Conservation (phyloP, 2,797 vertebrate species). For the Pampus argenteus region DNA sequence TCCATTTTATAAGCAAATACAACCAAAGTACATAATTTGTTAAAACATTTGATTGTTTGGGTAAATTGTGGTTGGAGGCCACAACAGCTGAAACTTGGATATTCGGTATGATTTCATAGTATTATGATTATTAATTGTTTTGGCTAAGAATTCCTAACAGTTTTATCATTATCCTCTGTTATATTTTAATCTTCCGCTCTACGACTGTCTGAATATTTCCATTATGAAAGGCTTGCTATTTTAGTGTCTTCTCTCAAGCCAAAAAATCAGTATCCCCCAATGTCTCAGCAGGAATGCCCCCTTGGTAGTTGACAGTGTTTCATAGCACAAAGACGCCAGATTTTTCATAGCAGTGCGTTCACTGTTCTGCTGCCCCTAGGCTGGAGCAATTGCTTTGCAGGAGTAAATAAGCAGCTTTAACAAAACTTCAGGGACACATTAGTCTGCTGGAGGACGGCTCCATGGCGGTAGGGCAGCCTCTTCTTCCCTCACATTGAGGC, state of each 20-base stretch:
- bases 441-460: slow-evolving; percentile 78
- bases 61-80: neutral
- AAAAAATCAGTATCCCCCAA: slow-evolving; percentile 59
- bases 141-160: slow-evolving; percentile 9
- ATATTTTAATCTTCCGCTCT: neutral
- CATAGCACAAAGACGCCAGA: slow-evolving; percentile 69
- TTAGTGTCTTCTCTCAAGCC: slow-evolving; percentile 36
- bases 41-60: too few species aligned
- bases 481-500: slow-evolving; percentile 63
- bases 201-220: neutral
- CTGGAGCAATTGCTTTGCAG: slow-evolving; percentile 81
- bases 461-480: slow-evolving; percentile 67
- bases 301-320: slow-evolving; percentile 76
- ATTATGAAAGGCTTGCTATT: slow-evolving; percentile 2
- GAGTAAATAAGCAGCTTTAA: slow-evolving; percentile 89
- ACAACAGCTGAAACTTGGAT: neutral
- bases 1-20: neutral
- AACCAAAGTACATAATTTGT: too few species aligned
- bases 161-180: slow-evolving; percentile 2
- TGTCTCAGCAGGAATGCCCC: slow-evolving; percentile 72
- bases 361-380: slow-evolving; percentile 68
- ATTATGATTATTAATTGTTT: slow-evolving; percentile 37
- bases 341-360: slow-evolving; percentile 78
- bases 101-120: slow-evolving; percentile 18
- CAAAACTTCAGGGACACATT: slow-evolving; percentile 89